A percentile compares a stretch with the other conserved stretches of the same genome.
Conservation (phyloP, 2,113 vertebrate genomes). For the Syngnathus scovelli region DNA sequence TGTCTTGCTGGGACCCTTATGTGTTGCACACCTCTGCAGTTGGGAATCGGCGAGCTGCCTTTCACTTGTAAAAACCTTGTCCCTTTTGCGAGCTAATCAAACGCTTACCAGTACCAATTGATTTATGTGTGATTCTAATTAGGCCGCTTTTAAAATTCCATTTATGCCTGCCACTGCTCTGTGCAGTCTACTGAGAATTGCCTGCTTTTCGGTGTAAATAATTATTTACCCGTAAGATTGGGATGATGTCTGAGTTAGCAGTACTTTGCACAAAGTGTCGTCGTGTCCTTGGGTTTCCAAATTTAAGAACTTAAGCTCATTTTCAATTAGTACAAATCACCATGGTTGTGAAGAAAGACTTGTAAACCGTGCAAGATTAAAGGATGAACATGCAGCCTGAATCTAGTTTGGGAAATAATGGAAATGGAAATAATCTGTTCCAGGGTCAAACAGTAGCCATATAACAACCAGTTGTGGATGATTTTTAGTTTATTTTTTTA, state of each 20-base stretch:
- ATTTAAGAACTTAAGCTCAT: conserved; percentile 2
- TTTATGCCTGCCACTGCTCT: background rate
- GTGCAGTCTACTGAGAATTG: background rate
- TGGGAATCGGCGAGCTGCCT: conserved; percentile 43
- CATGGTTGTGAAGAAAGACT: background rate
- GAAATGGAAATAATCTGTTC: background rate
- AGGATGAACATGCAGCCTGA: background rate
- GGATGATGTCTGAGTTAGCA: background rate
- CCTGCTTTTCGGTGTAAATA: background rate
- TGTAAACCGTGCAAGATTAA: background rate
- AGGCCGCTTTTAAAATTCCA: background rate
- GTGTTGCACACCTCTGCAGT: conserved; percentile 68
- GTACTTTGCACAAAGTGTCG: background rate
- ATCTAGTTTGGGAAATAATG: conserved; percentile 1
- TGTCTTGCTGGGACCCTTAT: conserved; percentile 63
- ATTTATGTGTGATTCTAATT: conserved; percentile 16
- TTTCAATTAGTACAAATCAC: background rate
- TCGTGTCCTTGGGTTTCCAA: background rate
- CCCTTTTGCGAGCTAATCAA: conserved; percentile 48
- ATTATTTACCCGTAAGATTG: conserved; percentile 1
- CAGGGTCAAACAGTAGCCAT: background rate
- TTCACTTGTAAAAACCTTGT: conserved; percentile 66
- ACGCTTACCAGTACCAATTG: conserved; percentile 32
- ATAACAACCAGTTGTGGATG: background rate
- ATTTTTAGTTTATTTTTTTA: background rate